Conservation (phyloP, 1,140 invertebrate genomes). For the Hormaphis cornu region DNA sequence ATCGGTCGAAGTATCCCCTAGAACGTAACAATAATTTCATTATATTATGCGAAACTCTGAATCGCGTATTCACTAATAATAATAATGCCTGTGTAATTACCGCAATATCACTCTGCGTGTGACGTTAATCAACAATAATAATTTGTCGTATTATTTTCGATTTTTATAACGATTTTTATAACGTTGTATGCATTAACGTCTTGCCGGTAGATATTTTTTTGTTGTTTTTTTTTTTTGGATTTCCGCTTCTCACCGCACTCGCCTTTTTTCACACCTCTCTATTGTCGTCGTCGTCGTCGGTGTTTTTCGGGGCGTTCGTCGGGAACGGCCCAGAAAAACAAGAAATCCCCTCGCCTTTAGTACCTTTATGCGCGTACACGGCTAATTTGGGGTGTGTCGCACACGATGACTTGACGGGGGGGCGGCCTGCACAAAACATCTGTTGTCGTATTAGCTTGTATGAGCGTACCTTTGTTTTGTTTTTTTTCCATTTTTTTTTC, state of each 20-base stretch:
- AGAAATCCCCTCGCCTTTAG: neutral
- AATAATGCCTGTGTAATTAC: too few species aligned
- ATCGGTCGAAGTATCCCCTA: too few species aligned
- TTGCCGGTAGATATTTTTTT: neutral
- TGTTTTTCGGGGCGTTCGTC: neutral
- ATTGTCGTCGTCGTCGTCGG: neutral
- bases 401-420: conserved; percentile 21
- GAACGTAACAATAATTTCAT: too few species aligned
- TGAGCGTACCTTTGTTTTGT: neutral
- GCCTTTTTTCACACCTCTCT: conserved; percentile 19
- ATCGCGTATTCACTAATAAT: too few species aligned
- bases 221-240: neutral
- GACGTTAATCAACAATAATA: too few species aligned
- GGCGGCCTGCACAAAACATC: conserved; percentile 10
- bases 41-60: too few species aligned
- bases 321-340: conserved; percentile 29
- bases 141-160: too few species aligned
- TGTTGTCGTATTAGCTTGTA: conserved; percentile 7
- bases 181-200: too few species aligned
- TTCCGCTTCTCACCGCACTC: conserved; percentile 5
- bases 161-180: too few species aligned
- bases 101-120: too few species aligned
- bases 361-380: neutral
- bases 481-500: neutral
- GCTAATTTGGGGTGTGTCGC: conserved; percentile 25